A percentile compares a stretch with the other conserved stretches of the same genome.
Evolutionary conservation across 2,888 invertebrate species (phyloP).

Genomic region (Zaprionus lineosus): DNA sequence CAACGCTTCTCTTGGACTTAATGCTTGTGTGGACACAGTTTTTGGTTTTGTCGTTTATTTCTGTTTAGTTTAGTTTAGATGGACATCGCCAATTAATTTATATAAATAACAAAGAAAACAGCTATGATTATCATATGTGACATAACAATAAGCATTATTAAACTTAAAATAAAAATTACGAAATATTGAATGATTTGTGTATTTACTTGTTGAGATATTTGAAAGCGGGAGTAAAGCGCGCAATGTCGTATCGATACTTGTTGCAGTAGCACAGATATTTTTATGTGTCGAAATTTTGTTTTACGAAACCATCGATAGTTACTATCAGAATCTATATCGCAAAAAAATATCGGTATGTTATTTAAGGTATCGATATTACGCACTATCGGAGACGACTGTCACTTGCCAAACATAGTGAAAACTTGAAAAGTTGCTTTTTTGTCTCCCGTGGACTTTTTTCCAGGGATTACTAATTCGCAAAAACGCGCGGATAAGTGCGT

Average conservation of each 20-base stretch:
- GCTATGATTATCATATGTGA: slow-evolving; percentile 63
- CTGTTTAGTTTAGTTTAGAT: slow-evolving; percentile 26
- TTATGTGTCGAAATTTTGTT: no score
- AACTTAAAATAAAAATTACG: slow-evolving; percentile 62
- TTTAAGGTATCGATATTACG: slow-evolving; percentile 17
- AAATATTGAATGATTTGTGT: background rate
- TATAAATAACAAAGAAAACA: slow-evolving; percentile 36
- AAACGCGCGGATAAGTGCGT: slow-evolving; percentile 49
- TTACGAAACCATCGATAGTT: slow-evolving; percentile 4
- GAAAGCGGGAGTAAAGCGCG: slow-evolving; percentile 2
- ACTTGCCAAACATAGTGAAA: slow-evolving; percentile 67
- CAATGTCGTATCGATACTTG: slow-evolving; percentile 9
- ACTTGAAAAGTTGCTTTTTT: slow-evolving; percentile 70
- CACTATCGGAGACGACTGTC: slow-evolving; percentile 39
- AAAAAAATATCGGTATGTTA: background rate
- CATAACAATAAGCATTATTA: slow-evolving; percentile 68
- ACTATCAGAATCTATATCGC: slow-evolving; percentile 7
- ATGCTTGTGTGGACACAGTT: background rate
- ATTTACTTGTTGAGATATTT: slow-evolving; percentile 25
- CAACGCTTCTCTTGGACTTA: background rate
- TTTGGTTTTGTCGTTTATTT: slow-evolving; percentile 12
- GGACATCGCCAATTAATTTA: slow-evolving; percentile 47
- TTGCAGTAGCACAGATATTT: no score
- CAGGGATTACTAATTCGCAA: slow-evolving; percentile 70
- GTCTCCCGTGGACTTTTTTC: slow-evolving; percentile 73